phyloP scores from a whole-genome alignment of 2,888 invertebrate genomes.

The Caenorhabditis sp. region DNA sequence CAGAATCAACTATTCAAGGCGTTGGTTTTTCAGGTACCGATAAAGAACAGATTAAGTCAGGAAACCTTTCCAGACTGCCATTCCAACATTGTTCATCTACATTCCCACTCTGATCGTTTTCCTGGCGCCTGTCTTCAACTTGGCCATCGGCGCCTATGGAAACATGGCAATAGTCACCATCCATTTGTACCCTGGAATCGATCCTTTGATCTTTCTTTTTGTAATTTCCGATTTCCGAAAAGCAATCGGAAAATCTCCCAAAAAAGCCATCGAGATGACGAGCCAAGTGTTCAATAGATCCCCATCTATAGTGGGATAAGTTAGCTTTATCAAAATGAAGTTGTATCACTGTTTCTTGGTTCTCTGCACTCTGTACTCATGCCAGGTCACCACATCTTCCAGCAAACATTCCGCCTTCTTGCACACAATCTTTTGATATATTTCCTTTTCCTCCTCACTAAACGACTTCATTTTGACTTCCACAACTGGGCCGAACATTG shows the following conservation, averaged over 20 bases:
- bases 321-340: neutral
- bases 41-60: neutral
- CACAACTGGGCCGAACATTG: slow-evolving; percentile 34
- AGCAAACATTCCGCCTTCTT: slow-evolving; percentile 41
- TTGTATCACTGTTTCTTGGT: neutral
- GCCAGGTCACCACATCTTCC: slow-evolving; percentile 33
- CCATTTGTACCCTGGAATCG: slow-evolving; percentile 39
- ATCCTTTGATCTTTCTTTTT: slow-evolving; percentile 32
- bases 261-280: neutral
- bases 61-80: slow-evolving; percentile 26
- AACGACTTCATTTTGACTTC: slow-evolving; percentile 18
- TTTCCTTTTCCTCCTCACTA: neutral
- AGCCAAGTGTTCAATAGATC: neutral
- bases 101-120: slow-evolving; percentile 45
- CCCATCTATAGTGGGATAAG: neutral
- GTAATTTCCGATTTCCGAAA: slow-evolving; percentile 31
- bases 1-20: slow-evolving; percentile 49
- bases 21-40: slow-evolving; percentile 30
- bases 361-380: slow-evolving; percentile 6
- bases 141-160: slow-evolving; percentile 24
- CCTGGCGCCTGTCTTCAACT: slow-evolving; percentile 22
- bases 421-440: neutral
- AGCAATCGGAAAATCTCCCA: neutral
- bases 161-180: slow-evolving; percentile 28
- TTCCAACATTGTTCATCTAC: slow-evolving; percentile 51